Evolutionary conservation across 2,113 vertebrate genomes (phyloP).

Genomic region (Reinhardtius hippoglossoides): DNA sequence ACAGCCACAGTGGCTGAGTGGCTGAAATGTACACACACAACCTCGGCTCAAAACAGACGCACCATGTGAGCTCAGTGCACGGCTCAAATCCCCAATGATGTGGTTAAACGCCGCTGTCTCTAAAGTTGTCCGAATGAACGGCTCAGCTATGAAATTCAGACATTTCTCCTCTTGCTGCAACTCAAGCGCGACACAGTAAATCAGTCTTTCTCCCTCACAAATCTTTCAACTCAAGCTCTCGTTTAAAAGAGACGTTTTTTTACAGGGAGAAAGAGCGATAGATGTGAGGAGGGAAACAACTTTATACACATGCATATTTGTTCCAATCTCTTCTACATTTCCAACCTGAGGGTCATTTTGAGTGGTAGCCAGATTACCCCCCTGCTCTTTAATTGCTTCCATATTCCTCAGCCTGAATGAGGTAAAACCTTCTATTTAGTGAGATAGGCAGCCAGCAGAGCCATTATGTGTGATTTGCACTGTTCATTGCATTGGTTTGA

Average conservation of each 20-base stretch:
- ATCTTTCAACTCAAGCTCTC: slow-evolving; percentile 57
- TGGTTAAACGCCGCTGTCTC: slow-evolving; percentile 39
- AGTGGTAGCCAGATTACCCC: slow-evolving; percentile 64
- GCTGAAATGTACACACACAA: slow-evolving; percentile 15
- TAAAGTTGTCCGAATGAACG: slow-evolving; percentile 53
- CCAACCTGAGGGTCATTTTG: slow-evolving; percentile 63
- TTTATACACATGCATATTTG: slow-evolving; percentile 52
- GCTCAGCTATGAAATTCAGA: slow-evolving; percentile 37
- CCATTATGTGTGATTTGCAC: slow-evolving; percentile 77
- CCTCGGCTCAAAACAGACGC: slow-evolving; percentile 14
- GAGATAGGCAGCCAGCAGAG: slow-evolving; percentile 65
- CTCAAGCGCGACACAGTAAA: slow-evolving; percentile 60
- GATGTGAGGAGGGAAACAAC: slow-evolving; percentile 46
- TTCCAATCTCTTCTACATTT: slow-evolving; percentile 58
- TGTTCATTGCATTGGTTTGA: slow-evolving; percentile 57
- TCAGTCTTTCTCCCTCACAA: slow-evolving; percentile 55
- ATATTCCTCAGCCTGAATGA: slow-evolving; percentile 79
- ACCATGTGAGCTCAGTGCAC: slow-evolving; percentile 39
- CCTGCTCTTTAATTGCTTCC: slow-evolving; percentile 78
- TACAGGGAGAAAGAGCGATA: slow-evolving; percentile 35
- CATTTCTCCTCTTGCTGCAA: slow-evolving; percentile 40
- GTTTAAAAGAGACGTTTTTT: slow-evolving; percentile 45
- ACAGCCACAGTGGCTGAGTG: slow-evolving; percentile 33
- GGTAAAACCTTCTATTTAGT: slow-evolving; percentile 77
- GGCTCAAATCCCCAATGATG: slow-evolving; percentile 36